Conservation (phyloP, 2,797 vertebrate genomes). For the Sylvilagus floridanus region DNA sequence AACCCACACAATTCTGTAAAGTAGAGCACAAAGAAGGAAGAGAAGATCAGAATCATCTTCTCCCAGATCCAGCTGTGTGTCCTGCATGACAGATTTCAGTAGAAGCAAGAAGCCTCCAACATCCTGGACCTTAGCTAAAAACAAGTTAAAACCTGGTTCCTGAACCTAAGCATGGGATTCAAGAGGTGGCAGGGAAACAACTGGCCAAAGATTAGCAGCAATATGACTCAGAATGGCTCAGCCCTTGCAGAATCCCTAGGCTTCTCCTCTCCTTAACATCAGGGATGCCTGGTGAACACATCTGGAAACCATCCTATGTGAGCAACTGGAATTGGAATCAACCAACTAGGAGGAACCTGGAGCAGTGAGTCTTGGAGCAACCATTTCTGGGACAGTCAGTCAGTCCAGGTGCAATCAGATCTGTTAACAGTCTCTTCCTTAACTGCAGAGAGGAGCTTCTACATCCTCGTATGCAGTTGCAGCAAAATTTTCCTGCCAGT, state of each 20-base stretch:
- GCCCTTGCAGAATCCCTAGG: constrained; percentile 71
- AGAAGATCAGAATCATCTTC: no score
- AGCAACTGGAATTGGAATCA: not conserved
- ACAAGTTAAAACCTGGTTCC: constrained; percentile 97
- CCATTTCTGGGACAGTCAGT: constrained; percentile 3
- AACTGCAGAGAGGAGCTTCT: constrained; percentile 50
- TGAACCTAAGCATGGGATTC: constrained; percentile 95
- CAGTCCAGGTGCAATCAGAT: not conserved
- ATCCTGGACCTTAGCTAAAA: no score
- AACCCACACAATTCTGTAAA: no score
- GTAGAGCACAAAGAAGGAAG: no score
- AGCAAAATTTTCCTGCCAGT: constrained; percentile 21
- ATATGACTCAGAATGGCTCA: constrained; percentile 65
- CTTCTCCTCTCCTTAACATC: constrained; percentile 65
- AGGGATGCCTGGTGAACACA: constrained; percentile 60
- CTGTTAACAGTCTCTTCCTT: not conserved
- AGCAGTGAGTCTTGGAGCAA: not conserved
- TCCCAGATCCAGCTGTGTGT: no score
- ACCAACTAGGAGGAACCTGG: not conserved
- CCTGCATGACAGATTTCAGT: no score
- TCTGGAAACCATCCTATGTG: constrained; percentile 55
- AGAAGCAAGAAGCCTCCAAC: no score
- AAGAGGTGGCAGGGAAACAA: constrained; percentile 93
- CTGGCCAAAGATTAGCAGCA: not conserved
- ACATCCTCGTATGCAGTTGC: constrained; percentile 44